Evolutionary conservation across 1,140 invertebrate species (phyloP).

Genomic region (Elysia chlorotica): DNA sequence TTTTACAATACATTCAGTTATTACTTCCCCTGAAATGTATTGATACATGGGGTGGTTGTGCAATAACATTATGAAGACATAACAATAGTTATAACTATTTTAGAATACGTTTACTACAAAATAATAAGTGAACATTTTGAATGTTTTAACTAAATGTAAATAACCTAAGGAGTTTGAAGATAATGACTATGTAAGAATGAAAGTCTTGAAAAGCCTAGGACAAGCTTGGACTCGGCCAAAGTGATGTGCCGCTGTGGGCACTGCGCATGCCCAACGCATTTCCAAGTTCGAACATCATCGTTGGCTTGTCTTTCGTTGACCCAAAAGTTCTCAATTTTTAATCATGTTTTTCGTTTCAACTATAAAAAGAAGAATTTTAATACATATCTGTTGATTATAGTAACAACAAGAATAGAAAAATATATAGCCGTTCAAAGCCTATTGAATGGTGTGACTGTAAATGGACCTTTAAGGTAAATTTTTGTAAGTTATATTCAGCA

Average conservation of each 20-base stretch:
- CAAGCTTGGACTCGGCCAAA: neutral
- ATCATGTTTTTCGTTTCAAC: constrained; percentile 13
- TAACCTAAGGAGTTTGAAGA: neutral
- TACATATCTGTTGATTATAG: neutral
- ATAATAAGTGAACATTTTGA: too few species aligned
- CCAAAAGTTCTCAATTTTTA: too few species aligned
- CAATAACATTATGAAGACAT: too few species aligned
- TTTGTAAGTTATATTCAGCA: neutral
- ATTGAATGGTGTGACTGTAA: neutral
- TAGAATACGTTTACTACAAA: too few species aligned
- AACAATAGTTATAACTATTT: too few species aligned
- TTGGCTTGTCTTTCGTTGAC: constrained; percentile 16
- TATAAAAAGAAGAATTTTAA: constrained; percentile 14
- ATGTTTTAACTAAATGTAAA: too few species aligned
- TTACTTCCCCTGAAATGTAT: too few species aligned
- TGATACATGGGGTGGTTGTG: too few species aligned
- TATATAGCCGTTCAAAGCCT: neutral
- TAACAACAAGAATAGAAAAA: neutral
- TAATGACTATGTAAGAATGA: too few species aligned
- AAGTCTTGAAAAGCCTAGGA: too few species aligned
- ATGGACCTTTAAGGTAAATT: neutral
- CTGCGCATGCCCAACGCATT: constrained; percentile 3
- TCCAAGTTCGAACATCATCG: constrained; percentile 11
- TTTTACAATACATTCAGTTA: too few species aligned
- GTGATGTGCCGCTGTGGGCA: neutral